phyloP scores from a whole-genome alignment of 2,797 vertebrate genomes.

The Amblyraja radiata region DNA sequence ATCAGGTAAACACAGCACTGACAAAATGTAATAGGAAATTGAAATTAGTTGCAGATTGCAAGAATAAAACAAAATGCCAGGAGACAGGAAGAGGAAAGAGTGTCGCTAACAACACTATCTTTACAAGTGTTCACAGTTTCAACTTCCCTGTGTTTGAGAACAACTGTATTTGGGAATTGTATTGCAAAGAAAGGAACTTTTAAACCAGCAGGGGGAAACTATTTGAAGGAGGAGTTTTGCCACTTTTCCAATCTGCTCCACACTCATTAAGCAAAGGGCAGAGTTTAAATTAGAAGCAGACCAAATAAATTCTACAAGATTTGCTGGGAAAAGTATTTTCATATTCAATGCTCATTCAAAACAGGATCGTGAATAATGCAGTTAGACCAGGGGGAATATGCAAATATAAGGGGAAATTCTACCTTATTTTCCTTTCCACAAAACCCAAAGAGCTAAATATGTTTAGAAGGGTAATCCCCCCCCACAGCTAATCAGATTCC shows the following conservation, averaged over 20 bases:
- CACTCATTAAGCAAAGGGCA: background rate
- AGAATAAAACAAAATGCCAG: background rate
- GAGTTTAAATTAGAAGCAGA: background rate
- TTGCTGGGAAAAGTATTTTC: background rate
- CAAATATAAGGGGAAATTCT: slow-evolving; percentile 27
- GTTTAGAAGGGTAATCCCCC: slow-evolving; percentile 25
- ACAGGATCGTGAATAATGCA: background rate
- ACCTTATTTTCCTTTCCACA: slow-evolving; percentile 13
- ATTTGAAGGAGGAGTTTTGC: background rate
- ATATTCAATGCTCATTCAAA: slow-evolving; percentile 13
- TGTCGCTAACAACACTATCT: background rate
- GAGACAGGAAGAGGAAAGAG: background rate
- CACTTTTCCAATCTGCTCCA: background rate
- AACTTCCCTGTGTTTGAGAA: background rate
- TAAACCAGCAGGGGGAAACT: slow-evolving; percentile 29
- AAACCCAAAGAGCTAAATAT: background rate
- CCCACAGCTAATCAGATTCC: background rate
- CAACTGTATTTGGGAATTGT: background rate
- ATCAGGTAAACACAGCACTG: background rate
- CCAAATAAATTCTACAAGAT: background rate
- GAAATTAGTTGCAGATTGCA: background rate
- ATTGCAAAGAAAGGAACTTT: slow-evolving; percentile 10
- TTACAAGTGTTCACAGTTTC: background rate
- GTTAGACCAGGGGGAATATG: slow-evolving; percentile 6
- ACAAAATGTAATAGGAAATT: background rate